Percentiles rank a stretch among this genome's conserved stretches.
These are phyloP conservation scores for Melanargia galathea DNA, from an alignment of 2,888 invertebrate species.

Conservation along the genomic window DNA sequence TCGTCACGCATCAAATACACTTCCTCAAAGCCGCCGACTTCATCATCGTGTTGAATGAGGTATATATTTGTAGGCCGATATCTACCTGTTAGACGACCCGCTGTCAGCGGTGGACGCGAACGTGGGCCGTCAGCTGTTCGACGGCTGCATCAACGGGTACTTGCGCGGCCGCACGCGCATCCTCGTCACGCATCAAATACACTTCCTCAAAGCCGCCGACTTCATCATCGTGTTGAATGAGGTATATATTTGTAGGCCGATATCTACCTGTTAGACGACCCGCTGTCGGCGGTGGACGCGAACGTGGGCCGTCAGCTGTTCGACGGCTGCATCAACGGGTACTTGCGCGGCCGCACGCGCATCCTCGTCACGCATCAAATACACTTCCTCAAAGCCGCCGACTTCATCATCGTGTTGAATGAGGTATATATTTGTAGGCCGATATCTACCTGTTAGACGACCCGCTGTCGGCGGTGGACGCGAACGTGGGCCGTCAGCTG, in stretches of 20 bases:
- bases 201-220: conserved; percentile 87
- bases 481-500: conserved; percentile 89
- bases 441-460: conserved; percentile 93
- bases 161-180: conserved; percentile 87
- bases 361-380: conserved; percentile 93
- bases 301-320: conserved; percentile 90
- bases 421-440: conserved; percentile 75
- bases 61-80: conserved; percentile 82
- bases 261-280: conserved; percentile 92
- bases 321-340: conserved; percentile 88
- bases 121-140: conserved; percentile 89
- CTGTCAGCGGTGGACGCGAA: conserved; percentile 93
- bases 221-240: conserved; percentile 84
- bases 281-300: conserved; percentile 92
- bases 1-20: conserved; percentile 95
- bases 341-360: conserved; percentile 58
- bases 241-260: conserved; percentile 82
- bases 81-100: conserved; percentile 92
- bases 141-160: conserved; percentile 87
- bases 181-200: conserved; percentile 94
- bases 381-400: conserved; percentile 88
- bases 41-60: conserved; percentile 83
- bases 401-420: conserved; percentile 84
- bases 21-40: conserved; percentile 86
- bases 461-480: conserved; percentile 93